Evolutionary conservation across 2,888 invertebrate genomes (phyloP).

Genomic region (Gandaritis pyraliata): DNA sequence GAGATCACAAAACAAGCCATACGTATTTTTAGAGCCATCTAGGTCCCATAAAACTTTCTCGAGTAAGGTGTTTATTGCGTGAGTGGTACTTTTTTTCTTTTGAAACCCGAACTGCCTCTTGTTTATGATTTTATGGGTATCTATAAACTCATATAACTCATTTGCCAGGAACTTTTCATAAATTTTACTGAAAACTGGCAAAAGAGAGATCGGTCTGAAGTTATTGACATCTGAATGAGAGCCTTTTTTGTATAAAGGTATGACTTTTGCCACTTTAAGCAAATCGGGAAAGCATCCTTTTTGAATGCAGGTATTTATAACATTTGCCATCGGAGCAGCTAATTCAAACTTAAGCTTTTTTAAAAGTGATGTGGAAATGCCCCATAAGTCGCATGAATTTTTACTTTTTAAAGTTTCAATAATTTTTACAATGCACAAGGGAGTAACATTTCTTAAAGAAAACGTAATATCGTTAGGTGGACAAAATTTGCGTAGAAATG

Average conservation of each 20-base stretch:
- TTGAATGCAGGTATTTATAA: conserved; percentile 7
- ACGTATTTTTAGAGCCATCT: neutral
- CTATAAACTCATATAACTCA: conserved; percentile 2
- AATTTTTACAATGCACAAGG: neutral
- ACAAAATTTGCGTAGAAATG: neutral
- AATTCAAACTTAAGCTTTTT: conserved; percentile 3
- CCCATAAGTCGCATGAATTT: conserved; percentile 7
- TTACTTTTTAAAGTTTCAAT: conserved; percentile 3
- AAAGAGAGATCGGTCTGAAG: conserved; percentile 16
- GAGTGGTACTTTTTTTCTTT: neutral
- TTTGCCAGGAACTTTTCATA: conserved; percentile 6
- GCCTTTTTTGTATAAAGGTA: conserved; percentile 9
- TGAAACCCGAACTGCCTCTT: conserved; percentile 7
- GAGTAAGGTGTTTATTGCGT: neutral
- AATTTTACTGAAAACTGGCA: conserved; percentile 6
- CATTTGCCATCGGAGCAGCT: neutral
- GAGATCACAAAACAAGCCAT: neutral
- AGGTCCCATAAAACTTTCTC: neutral
- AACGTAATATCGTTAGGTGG: neutral
- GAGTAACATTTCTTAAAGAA: neutral
- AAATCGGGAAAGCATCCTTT: conserved; percentile 5
- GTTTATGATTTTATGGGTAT: conserved; percentile 3
- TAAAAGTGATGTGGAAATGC: neutral
- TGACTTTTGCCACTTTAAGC: conserved; percentile 13
- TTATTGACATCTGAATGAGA: conserved; percentile 7